A percentile compares a stretch with the other conserved stretches of the same genome.
phyloP scores from a whole-genome alignment of 2,113 vertebrate genomes.

The Odontophorus gujanensis region DNA sequence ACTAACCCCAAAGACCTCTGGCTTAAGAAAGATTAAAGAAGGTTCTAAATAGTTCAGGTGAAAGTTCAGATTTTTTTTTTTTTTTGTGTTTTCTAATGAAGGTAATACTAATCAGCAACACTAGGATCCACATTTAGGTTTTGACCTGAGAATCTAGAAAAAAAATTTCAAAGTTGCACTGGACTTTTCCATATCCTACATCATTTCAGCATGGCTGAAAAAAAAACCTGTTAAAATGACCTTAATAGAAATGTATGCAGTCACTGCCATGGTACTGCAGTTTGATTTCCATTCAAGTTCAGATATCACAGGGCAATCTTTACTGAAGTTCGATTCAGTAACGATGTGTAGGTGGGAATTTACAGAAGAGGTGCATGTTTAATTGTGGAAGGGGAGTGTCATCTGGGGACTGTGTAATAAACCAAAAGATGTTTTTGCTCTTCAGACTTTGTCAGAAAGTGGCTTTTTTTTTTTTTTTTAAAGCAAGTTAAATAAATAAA shows the following conservation, averaged over 20 bases:
- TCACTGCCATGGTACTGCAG: neutral
- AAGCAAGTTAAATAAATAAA: neutral
- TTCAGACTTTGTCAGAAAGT: neutral
- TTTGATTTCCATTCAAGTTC: neutral
- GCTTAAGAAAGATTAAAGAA: neutral
- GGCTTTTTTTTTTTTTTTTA: too few relatives aligned
- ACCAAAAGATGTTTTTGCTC: neutral
- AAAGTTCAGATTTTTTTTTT: neutral
- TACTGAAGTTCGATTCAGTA: neutral
- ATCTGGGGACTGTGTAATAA: neutral
- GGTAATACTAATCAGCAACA: neutral
- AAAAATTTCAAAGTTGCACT: neutral
- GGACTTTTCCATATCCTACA: neutral
- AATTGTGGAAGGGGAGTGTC: neutral
- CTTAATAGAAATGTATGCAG: neutral
- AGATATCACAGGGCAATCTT: neutral
- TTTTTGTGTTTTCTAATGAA: neutral
- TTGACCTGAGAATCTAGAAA: neutral
- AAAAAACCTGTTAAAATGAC: neutral
- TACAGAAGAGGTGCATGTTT: neutral
- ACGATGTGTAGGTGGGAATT: neutral
- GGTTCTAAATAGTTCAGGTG: neutral
- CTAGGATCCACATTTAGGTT: neutral
- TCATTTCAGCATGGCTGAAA: neutral
- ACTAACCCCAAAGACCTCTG: neutral